Conservation (phyloP, 2,888 invertebrate genomes). For the Leptinotarsa juncta region DNA sequence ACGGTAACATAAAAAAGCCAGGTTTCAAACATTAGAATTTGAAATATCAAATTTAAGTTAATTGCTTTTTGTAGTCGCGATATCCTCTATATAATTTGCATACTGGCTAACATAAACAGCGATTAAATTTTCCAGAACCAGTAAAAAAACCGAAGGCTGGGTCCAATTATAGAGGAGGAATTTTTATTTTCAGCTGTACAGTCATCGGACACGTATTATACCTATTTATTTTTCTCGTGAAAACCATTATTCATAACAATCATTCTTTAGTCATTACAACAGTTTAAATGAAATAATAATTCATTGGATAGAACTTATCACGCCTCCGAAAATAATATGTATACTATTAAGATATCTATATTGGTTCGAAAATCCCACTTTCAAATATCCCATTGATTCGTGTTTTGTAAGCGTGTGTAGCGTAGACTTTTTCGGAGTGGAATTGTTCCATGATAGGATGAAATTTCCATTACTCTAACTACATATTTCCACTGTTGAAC, state of each 20-base stretch:
- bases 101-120: background rate
- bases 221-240: conserved; percentile 1
- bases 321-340: conserved; percentile 3
- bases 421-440: too few relatives aligned
- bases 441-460: too few relatives aligned
- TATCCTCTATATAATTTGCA: background rate
- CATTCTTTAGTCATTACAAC: background rate
- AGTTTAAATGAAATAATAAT: background rate
- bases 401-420: too few relatives aligned
- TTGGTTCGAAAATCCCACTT: too few relatives aligned
- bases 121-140: background rate
- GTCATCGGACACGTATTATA: conserved; percentile 6
- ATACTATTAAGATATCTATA: too few relatives aligned
- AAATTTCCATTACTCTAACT: too few relatives aligned
- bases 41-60: too few relatives aligned
- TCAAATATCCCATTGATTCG: too few relatives aligned
- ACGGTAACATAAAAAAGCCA: too few relatives aligned
- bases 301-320: conserved; percentile 10
- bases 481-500: too few relatives aligned
- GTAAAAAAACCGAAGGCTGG: conserved; percentile 3
- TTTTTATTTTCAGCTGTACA: conserved; percentile 14
- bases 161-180: conserved; percentile 3
- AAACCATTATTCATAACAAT: conserved; percentile 5
- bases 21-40: too few relatives aligned
- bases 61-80: background rate